Evolutionary conservation across 2,888 invertebrate species (phyloP).

Genomic region (Schrankia costaestrigalis): DNA sequence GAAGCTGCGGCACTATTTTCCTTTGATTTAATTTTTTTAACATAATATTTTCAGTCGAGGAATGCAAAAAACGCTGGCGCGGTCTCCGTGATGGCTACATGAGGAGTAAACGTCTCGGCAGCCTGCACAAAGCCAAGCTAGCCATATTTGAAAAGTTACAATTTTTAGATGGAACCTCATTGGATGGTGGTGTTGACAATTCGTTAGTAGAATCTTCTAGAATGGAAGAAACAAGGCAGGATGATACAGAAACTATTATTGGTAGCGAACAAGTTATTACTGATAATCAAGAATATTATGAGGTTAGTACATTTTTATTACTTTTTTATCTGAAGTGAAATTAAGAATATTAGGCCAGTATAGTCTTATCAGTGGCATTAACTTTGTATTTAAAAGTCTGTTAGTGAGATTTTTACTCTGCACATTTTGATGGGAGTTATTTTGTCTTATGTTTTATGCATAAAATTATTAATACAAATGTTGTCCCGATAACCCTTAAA

Average conservation of each 20-base stretch:
- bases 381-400: too few relatives aligned
- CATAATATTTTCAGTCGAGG: conserved; percentile 66
- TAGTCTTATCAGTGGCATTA: too few relatives aligned
- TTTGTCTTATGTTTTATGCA: too few relatives aligned
- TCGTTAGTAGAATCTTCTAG: background rate
- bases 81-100: conserved; percentile 78
- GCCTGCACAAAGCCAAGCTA: conserved; percentile 57
- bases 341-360: too few relatives aligned
- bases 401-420: too few relatives aligned
- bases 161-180: conserved; percentile 48
- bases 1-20: background rate
- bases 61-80: conserved; percentile 80
- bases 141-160: conserved; percentile 62
- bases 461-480: too few relatives aligned
- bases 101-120: conserved; percentile 67
- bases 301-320: conserved; percentile 38
- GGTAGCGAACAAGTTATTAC: conserved; percentile 62
- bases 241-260: conserved; percentile 14
- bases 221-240: conserved; percentile 17
- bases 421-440: too few relatives aligned
- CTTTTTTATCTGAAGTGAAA: too few relatives aligned
- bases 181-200: conserved; percentile 28
- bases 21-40: conserved; percentile 2
- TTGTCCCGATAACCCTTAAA: too few relatives aligned
- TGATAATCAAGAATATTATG: conserved; percentile 73